Percentiles rank a stretch among this genome's conserved stretches.
Evolutionary conservation across 2,113 vertebrate species (phyloP).

Genomic region (Alethe castanea): DNA sequence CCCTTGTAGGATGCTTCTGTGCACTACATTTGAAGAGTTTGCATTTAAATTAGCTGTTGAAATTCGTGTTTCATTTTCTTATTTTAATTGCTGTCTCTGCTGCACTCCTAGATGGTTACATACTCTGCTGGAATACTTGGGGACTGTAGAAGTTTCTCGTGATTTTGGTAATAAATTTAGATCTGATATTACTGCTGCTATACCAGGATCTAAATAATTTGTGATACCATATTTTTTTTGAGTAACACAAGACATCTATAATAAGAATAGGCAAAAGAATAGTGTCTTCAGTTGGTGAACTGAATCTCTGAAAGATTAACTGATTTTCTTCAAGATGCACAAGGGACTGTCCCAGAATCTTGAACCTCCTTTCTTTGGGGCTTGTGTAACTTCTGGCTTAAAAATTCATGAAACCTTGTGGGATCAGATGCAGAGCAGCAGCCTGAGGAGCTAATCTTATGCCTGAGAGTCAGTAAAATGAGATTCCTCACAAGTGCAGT

Average conservation of each 20-base stretch:
- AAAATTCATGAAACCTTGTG: background rate
- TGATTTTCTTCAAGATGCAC: background rate
- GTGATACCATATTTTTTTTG: background rate
- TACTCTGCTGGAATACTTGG: background rate
- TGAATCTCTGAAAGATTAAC: background rate
- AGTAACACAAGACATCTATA: background rate
- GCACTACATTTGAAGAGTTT: background rate
- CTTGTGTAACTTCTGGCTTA: background rate
- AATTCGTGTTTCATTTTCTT: slow-evolving; percentile 24
- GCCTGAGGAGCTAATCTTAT: background rate
- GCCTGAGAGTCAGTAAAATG: background rate
- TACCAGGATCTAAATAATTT: background rate
- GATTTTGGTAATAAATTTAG: background rate
- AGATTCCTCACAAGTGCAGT: background rate
- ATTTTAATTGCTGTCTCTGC: slow-evolving; percentile 15
- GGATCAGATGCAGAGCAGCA: background rate
- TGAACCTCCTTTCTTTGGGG: background rate
- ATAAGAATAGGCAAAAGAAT: background rate
- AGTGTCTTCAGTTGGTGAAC: background rate
- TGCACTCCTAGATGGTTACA: background rate
- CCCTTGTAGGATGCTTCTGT: slow-evolving; percentile 1
- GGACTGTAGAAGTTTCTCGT: background rate
- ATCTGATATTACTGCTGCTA: background rate
- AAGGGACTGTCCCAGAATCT: background rate
- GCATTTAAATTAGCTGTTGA: slow-evolving; percentile 42